Base-by-base conservation (phyloP, 2,888 invertebrate genomes). In the Pseudoips prasinana region DNA sequence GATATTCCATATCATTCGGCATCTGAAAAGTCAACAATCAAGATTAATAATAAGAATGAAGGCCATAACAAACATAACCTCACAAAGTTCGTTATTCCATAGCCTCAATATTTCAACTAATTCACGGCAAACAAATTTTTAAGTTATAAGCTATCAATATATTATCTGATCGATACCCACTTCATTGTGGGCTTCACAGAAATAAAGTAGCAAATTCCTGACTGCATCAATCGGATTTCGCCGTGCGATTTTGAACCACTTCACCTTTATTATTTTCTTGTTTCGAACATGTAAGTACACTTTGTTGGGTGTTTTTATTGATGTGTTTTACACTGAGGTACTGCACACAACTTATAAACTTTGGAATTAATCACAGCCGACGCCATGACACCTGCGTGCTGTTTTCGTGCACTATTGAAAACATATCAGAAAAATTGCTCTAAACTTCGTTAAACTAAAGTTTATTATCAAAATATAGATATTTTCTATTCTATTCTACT, bases 1-100 rank as follows among this genome's bases (percentile, higher is more conserved):
- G 51, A 38, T 64, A 61, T 10, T 54, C 9, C 46, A 65, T 63
- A 46, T 64, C 58, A 47, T 53, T 58, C 39, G 58, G 56, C 39
- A 62, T 34, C 58, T 58, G 42, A 14, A 62, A 58, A 27, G 23
- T 23, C 3, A 23, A 23, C 8, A 23, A 23, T 5, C 7, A 23
- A 23, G 10, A 8, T 8, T 9, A 10, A 23, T 8, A 23, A 23
- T 18, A 18, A 18, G 18, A 18, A 18, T 18, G 18, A 18, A 18
- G 18, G 6, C 18, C 6, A 18, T 5, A 3, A 18, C 18, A 18
- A 18, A 18, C 18, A 18, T 18, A 18, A 18, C 18, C 18, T 18
- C 18, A 18, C 3, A 18, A 18, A 18, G 6, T 18, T 18, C 3
- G 18, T 18, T 18, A 18, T 18, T 18, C 18, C 18, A 18, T 18